Evolutionary conservation across 2,113 vertebrate species (phyloP), one percentile per base, ranked within the genome.

Genomic region (Aleadryas rufinucha): DNA sequence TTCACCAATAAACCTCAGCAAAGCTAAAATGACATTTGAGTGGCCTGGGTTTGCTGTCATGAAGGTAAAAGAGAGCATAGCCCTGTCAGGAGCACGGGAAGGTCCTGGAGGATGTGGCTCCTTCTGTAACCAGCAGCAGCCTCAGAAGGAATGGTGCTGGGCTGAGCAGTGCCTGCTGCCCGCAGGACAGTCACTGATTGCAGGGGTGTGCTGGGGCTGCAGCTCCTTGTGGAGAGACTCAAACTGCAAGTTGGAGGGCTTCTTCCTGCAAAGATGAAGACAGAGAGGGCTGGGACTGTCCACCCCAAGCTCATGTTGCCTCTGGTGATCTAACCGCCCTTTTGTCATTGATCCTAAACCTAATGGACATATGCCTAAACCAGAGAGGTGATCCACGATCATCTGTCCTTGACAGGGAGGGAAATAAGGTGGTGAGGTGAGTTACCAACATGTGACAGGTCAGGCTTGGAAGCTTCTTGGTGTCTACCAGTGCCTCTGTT

Each of bases 301-400:
- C 56, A 52, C 11, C 16, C 9, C 23, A 2, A 5, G 33, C 9
- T 47, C 1, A 0, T 0, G 0, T 31, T 63, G 60, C 28, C 27
- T 49, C 75, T 64, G 49, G 13, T 35, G 54, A 49, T 31, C n/a
- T 44, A 27, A 39, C 3, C 15, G 7, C 4, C 2, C 10, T 16
- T 33, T 64, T 59, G 28, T 31, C 1, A 1, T 22, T 84, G 61
- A 54, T 74, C 30, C 69, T 63, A 59, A 87, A 69, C 30, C 69
- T 66, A 17, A 47, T 64, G 26, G 23, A 42, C 14, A 6, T 31
- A 7, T 0, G 3, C 30, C 63, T 22, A 14, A 69, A 70, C 5
- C 45, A 19, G 63, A 30, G 56, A 23, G 42, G 8, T 27, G 68
- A 61, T 13, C 44, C 8, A 1, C 13, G 39, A 5, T 42, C 53